Evolutionary conservation across 2,113 vertebrate species (phyloP).

Genomic region (Lathamus discolor): DNA sequence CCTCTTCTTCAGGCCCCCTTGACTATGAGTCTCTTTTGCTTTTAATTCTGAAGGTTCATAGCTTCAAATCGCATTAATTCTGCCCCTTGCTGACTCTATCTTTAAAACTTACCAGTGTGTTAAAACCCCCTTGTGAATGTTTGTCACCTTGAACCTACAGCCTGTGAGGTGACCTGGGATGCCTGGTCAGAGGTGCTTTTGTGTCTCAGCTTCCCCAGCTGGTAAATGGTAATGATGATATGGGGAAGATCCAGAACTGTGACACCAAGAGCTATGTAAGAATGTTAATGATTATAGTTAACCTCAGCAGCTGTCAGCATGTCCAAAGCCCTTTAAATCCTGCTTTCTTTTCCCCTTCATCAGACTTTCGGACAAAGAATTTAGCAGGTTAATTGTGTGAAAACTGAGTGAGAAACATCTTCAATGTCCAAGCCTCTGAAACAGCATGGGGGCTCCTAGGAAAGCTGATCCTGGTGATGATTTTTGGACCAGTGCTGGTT

Average conservation of each 20-base stretch:
- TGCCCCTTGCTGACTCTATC: neutral
- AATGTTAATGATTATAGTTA: neutral
- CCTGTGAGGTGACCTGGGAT: neutral
- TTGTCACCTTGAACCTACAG: neutral
- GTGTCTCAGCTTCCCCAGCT: neutral
- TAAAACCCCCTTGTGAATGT: neutral
- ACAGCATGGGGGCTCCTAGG: neutral
- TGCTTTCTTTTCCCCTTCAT: neutral
- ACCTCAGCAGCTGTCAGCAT: neutral
- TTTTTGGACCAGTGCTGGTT: constrained; percentile 67
- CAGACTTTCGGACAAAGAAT: neutral
- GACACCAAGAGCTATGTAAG: neutral
- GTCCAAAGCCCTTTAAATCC: neutral
- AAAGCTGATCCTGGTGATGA: neutral
- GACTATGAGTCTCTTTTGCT: neutral
- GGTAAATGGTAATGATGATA: neutral
- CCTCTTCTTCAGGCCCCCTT: neutral
- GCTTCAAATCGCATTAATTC: neutral
- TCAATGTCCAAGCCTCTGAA: neutral
- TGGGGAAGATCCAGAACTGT: neutral
- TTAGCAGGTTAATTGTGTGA: neutral
- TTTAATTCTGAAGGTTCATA: neutral
- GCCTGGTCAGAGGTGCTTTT: neutral
- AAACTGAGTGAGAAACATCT: neutral
- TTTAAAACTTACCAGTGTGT: neutral